A percentile compares a stretch with the other conserved stretches of the same genome.
phyloP scores from a whole-genome alignment of 2,113 vertebrate genomes.

The Enhydra lutris region DNA sequence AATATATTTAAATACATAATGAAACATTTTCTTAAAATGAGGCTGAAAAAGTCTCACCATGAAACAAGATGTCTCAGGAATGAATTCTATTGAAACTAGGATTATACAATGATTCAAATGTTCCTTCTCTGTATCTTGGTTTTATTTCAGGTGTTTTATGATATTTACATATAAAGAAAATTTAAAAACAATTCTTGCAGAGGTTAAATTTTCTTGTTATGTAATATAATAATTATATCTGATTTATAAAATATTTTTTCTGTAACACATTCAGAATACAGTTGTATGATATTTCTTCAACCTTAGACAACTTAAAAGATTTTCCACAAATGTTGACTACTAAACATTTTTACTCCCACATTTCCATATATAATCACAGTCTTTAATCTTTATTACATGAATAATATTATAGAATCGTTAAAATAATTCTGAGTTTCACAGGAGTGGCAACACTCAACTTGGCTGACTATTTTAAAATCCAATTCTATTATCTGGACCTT shows the following conservation, averaged over 20 bases:
- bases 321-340: neutral
- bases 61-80: conserved; percentile 47
- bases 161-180: neutral
- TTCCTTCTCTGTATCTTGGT: neutral
- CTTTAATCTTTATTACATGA: conserved; percentile 31
- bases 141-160: conserved; percentile 34
- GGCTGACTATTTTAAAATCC: neutral
- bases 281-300: conserved; percentile 34
- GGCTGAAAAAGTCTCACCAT: conserved; percentile 55
- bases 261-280: neutral
- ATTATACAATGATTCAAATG: neutral
- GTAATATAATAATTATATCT: neutral
- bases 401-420: neutral
- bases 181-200: neutral
- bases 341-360: neutral
- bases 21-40: conserved; percentile 54
- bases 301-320: neutral
- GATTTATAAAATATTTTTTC: neutral
- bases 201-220: neutral
- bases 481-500: neutral
- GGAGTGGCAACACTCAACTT: neutral
- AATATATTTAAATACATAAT: conserved; percentile 70
- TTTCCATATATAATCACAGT: neutral
- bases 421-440: neutral
- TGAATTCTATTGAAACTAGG: conserved; percentile 5